Conservation (phyloP, 1,140 invertebrate genomes). For the Coelopa frigida region DNA sequence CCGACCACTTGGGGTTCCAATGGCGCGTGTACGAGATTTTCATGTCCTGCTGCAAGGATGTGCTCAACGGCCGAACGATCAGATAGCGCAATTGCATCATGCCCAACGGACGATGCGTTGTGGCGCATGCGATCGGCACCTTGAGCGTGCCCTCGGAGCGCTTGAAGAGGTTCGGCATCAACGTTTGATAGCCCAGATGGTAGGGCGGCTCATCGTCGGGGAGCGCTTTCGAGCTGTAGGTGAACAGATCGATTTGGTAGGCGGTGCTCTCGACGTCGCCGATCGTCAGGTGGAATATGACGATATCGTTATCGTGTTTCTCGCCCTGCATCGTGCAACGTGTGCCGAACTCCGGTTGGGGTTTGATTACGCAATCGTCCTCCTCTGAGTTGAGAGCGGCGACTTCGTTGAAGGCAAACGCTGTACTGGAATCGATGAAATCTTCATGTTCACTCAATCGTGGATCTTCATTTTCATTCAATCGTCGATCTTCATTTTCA, state of each 20-base stretch:
- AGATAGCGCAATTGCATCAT: constrained; percentile 53
- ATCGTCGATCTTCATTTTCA: constrained; percentile 45
- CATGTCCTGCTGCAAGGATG: constrained; percentile 58
- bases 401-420: constrained; percentile 49
- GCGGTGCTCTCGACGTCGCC: constrained; percentile 63
- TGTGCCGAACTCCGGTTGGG: constrained; percentile 76
- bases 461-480: constrained; percentile 46
- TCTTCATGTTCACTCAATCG: constrained; percentile 46
- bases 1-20: constrained; percentile 71
- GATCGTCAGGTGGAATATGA: constrained; percentile 70
- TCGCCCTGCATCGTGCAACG: constrained; percentile 57
- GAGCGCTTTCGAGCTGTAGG: constrained; percentile 46
- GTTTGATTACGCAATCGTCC: constrained; percentile 47
- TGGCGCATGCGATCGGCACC: constrained; percentile 69
- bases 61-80: constrained; percentile 11
- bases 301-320: constrained; percentile 54
- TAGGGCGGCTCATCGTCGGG: constrained; percentile 55
- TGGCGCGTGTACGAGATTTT: constrained; percentile 68
- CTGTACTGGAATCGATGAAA: constrained; percentile 43
- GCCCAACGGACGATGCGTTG: constrained; percentile 75
- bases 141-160: constrained; percentile 64
- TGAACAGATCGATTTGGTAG: constrained; percentile 54
- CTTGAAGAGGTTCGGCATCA: constrained; percentile 54
- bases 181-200: constrained; percentile 79
- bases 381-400: constrained; percentile 50